Percentiles rank a stretch among this genome's conserved stretches.
Evolutionary conservation across 1,140 invertebrate species (phyloP).

Genomic region (Diachasmimorpha longicaudata): DNA sequence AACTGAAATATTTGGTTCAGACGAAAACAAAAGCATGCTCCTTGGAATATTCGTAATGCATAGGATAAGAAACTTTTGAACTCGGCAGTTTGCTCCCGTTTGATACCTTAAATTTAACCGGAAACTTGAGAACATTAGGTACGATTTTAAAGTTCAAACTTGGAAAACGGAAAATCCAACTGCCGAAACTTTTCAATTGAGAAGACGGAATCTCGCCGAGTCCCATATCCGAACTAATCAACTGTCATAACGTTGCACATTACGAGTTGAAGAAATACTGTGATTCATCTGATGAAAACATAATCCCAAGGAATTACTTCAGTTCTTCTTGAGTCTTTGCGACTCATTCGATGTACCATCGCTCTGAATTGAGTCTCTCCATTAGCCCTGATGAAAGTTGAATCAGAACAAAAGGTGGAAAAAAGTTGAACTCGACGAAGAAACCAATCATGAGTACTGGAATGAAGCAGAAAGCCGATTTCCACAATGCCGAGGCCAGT

Average conservation of each 20-base stretch:
- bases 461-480: neutral
- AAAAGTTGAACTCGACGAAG: neutral
- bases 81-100: neutral
- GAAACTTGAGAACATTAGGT: conserved; percentile 13
- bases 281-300: too few species aligned
- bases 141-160: neutral
- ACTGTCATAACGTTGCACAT: neutral
- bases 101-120: conserved; percentile 10
- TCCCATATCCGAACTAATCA: neutral
- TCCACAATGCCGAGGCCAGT: neutral
- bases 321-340: neutral
- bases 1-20: neutral
- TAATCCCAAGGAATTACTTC: too few species aligned
- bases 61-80: neutral
- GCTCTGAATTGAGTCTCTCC: neutral
- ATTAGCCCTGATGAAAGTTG: neutral
- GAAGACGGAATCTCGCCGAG: neutral
- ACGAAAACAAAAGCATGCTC: neutral
- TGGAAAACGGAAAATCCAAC: neutral
- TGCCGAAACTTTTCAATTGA: neutral
- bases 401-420: neutral
- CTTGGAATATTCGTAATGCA: neutral
- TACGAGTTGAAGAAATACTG: neutral
- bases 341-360: neutral
- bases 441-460: neutral